Evolutionary conservation across 1,140 invertebrate species (phyloP).

Genomic region (Plectrocnemia conspersa): DNA sequence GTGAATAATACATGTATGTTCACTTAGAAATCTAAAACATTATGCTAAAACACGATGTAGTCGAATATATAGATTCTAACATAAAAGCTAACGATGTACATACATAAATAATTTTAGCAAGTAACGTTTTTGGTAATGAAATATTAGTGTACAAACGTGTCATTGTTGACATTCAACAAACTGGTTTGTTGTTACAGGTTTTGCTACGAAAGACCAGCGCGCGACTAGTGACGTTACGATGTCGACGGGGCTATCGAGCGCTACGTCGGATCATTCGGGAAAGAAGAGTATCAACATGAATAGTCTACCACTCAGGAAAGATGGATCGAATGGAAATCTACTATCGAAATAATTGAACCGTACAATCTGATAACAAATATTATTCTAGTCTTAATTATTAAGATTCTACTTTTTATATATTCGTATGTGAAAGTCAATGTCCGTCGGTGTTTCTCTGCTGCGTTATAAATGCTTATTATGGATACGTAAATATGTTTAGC

Average conservation of each 20-base stretch:
- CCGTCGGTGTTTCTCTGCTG: too few species aligned
- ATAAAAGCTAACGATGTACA: not conserved
- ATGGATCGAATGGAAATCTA: conserved; percentile 1
- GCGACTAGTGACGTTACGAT: conserved; percentile 12
- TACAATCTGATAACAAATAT: too few species aligned
- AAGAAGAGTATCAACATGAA: conserved; percentile 7
- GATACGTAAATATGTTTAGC: too few species aligned
- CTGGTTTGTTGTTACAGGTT: conserved; percentile 21
- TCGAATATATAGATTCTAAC: not conserved
- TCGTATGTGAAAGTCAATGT: too few species aligned
- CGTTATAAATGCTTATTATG: too few species aligned
- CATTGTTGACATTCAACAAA: not conserved
- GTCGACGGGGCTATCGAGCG: conserved; percentile 8
- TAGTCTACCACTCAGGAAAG: conserved; percentile 1
- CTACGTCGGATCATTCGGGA: conserved; percentile 9
- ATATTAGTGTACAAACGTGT: not conserved
- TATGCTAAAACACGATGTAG: not conserved
- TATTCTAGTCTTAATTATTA: too few species aligned
- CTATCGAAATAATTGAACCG: too few species aligned
- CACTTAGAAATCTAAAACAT: too few species aligned
- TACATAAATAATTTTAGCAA: not conserved
- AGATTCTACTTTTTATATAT: too few species aligned
- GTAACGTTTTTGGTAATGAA: not conserved
- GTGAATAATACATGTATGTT: too few species aligned
- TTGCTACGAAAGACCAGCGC: conserved; percentile 12